Base-by-base conservation (phyloP, 2,113 vertebrate genomes). In the Thryonomys swinderianus region DNA sequence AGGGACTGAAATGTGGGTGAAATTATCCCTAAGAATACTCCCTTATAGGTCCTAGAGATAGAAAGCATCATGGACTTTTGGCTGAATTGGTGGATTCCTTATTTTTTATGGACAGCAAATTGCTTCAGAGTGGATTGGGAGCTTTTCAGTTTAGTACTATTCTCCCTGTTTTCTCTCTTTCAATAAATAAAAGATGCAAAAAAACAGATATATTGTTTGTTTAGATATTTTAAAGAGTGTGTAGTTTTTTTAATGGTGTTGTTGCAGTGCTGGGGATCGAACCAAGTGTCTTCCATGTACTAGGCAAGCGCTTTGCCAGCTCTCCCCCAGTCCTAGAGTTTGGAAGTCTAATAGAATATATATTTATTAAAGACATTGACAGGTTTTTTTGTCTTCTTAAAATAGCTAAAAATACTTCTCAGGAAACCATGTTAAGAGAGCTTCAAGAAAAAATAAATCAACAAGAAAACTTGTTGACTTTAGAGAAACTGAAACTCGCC, bases 381-480 rank as follows among this genome's bases (percentile, higher is more conserved):
- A 40, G 3, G 4, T 42, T 92, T 92, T 67, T n/a, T 61, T 90
- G 4, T 48, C 25, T 59, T 93, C 85, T 83, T 73, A 62, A 32
- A 48, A 73, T 92, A 99, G 99, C 94, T 69, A 99, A 99, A 98
- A 99, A 98, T 94, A 81, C 97, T 73, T 96, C 83, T 84, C 99
- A 99, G 95, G 97, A 97, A 32, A 97, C 96, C 45, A 98, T 99
- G 91, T 89, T 99, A 93, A 99, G 98, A 97, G 97, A 96, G 81
- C 98, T 99, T 87, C 86, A 98, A 96, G 98, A 98, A 51, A 99
- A 99, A 98, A 78, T 98, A 79, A 98, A 98, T 85, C 98, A 98
- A 82, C 99, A 99, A 95, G 98, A 98, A 90, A 98, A 94, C 59
- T 95, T 97, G 17, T 95, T 97, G 62, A 91, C 97, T 6, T 81